Evolutionary conservation across 1,140 invertebrate species (phyloP).

Genomic region (Drosophila nikananu): DNA sequence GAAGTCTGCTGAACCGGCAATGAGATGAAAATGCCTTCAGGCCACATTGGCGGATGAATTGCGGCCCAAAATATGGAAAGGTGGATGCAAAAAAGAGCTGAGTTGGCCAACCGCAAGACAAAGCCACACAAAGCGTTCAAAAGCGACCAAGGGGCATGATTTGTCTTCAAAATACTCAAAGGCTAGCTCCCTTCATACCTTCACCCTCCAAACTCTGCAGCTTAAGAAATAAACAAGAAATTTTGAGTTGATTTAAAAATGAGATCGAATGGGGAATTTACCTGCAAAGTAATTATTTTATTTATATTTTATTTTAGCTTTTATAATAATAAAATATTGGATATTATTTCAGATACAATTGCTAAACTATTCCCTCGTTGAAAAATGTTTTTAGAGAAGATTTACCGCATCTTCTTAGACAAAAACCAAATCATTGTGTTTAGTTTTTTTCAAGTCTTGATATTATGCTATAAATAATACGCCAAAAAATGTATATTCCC

Average conservation of each 20-base stretch:
- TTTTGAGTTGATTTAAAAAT: conserved; percentile 6
- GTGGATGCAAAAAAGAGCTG: neutral
- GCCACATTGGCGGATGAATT: conserved; percentile 55
- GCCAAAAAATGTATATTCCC: neutral
- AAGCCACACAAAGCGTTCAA: conserved; percentile 71
- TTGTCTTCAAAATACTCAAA: conserved; percentile 73
- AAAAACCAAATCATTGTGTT: neutral
- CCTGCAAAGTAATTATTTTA: neutral
- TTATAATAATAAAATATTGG: neutral
- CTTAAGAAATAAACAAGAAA: conserved; percentile 32
- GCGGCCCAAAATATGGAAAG: conserved; percentile 15
- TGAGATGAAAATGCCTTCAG: conserved; percentile 57
- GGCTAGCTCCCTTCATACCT: neutral
- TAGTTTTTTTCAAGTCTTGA: neutral
- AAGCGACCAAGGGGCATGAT: conserved; percentile 70
- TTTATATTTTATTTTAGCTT: neutral
- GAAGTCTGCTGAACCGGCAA: conserved; percentile 38
- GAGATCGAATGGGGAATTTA: conserved; percentile 28
- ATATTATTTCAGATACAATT: neutral
- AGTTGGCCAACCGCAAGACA: conserved; percentile 50
- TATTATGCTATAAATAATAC: neutral
- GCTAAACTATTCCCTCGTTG: too few relatives aligned
- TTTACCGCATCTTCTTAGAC: neutral
- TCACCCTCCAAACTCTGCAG: neutral
- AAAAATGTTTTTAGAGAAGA: neutral